Evolutionary conservation across 2,113 vertebrate genomes (phyloP).

Genomic region (Arvicanthis niloticus): DNA sequence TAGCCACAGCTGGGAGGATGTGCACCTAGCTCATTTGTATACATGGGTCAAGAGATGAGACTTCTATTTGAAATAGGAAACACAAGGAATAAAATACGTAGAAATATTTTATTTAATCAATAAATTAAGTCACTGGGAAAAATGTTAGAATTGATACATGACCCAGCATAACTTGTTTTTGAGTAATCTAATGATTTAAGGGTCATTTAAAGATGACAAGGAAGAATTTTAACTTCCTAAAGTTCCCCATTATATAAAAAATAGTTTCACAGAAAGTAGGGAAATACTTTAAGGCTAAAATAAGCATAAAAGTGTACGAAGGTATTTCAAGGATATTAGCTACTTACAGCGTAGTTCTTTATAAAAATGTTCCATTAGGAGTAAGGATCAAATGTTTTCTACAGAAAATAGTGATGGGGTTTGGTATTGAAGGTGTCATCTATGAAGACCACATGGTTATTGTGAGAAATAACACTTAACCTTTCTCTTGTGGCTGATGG

Average conservation of each 20-base stretch:
- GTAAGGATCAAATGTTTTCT: slow-evolving; percentile 84
- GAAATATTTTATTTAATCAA: slow-evolving; percentile 61
- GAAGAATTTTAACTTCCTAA: slow-evolving; percentile 67
- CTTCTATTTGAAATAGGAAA: slow-evolving; percentile 32
- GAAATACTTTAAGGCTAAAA: slow-evolving; percentile 73
- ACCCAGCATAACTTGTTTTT: neutral
- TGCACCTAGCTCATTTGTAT: neutral
- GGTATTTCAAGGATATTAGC: slow-evolving; percentile 77
- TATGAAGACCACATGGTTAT: slow-evolving; percentile 88
- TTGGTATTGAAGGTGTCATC: slow-evolving; percentile 88
- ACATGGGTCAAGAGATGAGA: neutral
- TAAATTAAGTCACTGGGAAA: slow-evolving; percentile 19
- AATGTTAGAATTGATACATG: neutral
- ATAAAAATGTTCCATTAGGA: slow-evolving; percentile 80
- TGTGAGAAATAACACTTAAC: slow-evolving; percentile 90
- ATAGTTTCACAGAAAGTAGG: slow-evolving; percentile 57
- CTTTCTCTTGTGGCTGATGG: slow-evolving; percentile 88
- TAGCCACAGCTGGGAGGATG: neutral
- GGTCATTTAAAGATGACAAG: slow-evolving; percentile 29
- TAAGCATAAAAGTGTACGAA: slow-evolving; percentile 78
- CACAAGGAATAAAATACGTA: neutral
- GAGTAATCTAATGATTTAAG: slow-evolving; percentile 67
- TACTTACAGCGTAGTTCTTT: slow-evolving; percentile 75
- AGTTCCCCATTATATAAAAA: slow-evolving; percentile 54
- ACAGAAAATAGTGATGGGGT: slow-evolving; percentile 86